These are phyloP conservation scores for Steatornis caripensis DNA, from an alignment of 2,113 vertebrate genomes.

Conservation along the genomic window DNA sequence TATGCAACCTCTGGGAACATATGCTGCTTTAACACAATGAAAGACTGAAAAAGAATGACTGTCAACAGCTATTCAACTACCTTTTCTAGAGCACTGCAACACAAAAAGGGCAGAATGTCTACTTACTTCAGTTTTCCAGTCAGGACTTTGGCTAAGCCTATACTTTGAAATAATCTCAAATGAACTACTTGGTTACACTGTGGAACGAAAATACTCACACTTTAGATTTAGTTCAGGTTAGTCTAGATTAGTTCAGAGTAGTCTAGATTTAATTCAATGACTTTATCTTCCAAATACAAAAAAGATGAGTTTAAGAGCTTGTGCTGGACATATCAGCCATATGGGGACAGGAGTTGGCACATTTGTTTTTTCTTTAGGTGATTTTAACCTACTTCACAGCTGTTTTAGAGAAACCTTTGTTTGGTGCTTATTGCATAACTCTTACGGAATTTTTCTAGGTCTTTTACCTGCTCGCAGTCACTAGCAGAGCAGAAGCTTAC, in stretches of 20 bases:
- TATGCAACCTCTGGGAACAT: rapidly evolving
- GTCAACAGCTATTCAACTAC: background rate
- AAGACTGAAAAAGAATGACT: background rate
- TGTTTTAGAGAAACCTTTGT: background rate
- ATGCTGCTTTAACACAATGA: background rate
- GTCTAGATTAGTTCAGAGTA: background rate
- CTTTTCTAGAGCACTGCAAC: background rate
- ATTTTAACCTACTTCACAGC: background rate
- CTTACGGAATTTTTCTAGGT: background rate
- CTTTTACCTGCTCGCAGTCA: background rate
- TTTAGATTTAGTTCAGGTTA: background rate
- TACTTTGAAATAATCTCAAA: background rate
- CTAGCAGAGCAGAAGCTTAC: background rate
- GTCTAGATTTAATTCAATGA: background rate
- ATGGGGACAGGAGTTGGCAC: background rate
- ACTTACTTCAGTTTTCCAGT: background rate
- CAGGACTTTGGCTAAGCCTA: background rate
- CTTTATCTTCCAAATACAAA: background rate
- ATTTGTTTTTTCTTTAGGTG: background rate
- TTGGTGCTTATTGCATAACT: background rate
- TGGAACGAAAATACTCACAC: background rate
- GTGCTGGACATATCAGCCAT: background rate
- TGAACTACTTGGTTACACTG: background rate
- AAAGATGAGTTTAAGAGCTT: background rate
- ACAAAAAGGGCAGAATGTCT: background rate